A percentile compares a stretch with the other conserved stretches of the same genome.
Conservation (phyloP, 2,888 invertebrate species). For the Drepana falcataria region DNA sequence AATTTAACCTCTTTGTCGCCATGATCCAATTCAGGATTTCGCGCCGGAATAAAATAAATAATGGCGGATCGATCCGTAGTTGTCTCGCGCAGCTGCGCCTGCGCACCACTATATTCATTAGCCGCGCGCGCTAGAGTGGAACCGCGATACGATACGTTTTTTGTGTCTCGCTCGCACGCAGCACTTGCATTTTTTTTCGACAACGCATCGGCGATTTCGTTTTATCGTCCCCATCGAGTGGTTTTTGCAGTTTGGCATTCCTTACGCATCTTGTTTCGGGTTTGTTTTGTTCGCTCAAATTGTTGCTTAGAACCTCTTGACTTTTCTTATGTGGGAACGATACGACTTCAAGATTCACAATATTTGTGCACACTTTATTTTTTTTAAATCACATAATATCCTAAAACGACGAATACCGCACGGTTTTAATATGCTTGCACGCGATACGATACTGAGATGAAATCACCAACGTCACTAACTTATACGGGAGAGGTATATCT, state of each 20-base stretch:
- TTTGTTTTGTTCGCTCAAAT: slow-evolving; percentile 39
- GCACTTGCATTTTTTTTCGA: slow-evolving; percentile 68
- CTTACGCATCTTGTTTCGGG: slow-evolving; percentile 67
- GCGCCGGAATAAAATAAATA: slow-evolving; percentile 76
- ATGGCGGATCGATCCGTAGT: slow-evolving; percentile 59
- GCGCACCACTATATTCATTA: slow-evolving; percentile 65
- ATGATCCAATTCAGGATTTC: slow-evolving; percentile 72
- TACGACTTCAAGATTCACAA: not conserved
- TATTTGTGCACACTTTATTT: not conserved
- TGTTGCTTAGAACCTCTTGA: slow-evolving; percentile 23
- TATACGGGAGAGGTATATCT: no score
- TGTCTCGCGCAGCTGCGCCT: slow-evolving; percentile 63
- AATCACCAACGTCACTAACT: not conserved
- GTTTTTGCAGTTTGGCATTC: slow-evolving; percentile 72
- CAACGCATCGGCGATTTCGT: slow-evolving; percentile 75
- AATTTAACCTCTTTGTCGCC: slow-evolving; percentile 75
- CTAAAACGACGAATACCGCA: no score
- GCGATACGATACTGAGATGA: not conserved
- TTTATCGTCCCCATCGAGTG: slow-evolving; percentile 72
- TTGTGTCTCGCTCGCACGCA: slow-evolving; percentile 73
- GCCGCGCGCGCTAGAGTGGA: slow-evolving; percentile 72
- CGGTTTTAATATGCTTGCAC: not conserved
- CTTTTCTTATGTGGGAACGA: slow-evolving; percentile 25
- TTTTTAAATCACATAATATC: not conserved
- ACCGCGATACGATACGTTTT: slow-evolving; percentile 74